Evolutionary conservation across 2,888 invertebrate genomes (phyloP).

Genomic region (Melanotus villosus): DNA sequence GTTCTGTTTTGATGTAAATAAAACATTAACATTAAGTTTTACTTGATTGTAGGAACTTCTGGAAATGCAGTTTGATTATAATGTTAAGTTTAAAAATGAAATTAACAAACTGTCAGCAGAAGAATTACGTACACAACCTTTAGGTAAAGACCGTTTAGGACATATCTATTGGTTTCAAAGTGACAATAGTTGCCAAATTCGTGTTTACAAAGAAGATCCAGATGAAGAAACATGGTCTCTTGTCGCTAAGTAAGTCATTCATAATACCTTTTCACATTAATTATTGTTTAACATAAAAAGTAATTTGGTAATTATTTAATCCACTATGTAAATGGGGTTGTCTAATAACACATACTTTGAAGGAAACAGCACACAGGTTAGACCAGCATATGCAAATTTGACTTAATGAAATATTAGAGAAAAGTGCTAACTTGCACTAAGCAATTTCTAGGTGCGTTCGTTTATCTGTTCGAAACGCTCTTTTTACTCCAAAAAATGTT

Average conservation of each 20-base stretch:
- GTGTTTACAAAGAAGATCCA: constrained; percentile 94
- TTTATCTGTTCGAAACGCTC: no score
- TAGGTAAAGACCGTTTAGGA: constrained; percentile 93
- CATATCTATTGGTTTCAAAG: constrained; percentile 95
- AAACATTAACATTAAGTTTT: background rate
- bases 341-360: no score
- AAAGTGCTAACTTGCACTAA: no score
- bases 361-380: no score
- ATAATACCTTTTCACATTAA: no score
- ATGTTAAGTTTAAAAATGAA: constrained; percentile 92
- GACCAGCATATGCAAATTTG: no score
- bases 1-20: background rate
- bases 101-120: constrained; percentile 84
- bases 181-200: constrained; percentile 89
- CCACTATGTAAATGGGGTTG: no score
- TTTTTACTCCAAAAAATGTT: no score
- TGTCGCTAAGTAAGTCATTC: constrained; percentile 89
- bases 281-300: no score
- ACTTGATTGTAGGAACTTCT: constrained; percentile 79
- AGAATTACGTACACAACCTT: constrained; percentile 88
- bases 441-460: no score
- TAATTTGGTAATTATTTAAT: no score
- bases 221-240: constrained; percentile 97
- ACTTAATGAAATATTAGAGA: no score
- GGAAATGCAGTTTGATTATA: constrained; percentile 95